phyloP scores from a whole-genome alignment of 2,888 invertebrate species.

The Ligdia adustata region DNA sequence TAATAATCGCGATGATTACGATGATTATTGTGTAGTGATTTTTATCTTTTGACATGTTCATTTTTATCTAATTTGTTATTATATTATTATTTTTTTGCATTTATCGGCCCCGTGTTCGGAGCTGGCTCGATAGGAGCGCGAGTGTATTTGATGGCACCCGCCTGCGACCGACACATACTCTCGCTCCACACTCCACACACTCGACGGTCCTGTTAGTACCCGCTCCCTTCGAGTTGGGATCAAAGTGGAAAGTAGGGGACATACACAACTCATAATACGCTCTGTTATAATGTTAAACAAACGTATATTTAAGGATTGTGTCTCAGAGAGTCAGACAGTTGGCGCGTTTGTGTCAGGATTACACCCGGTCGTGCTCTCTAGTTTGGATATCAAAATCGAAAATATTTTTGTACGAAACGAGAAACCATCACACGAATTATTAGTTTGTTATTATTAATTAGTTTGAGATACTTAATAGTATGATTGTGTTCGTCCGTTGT shows the following conservation, averaged over 20 bases:
- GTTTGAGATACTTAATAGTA: slow-evolving; percentile 39
- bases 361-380: too few species aligned
- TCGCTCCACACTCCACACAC: too few species aligned
- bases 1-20: slow-evolving; percentile 39
- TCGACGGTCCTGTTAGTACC: too few species aligned
- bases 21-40: slow-evolving; percentile 23
- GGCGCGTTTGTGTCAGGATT: too few species aligned
- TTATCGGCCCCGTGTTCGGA: slow-evolving; percentile 51
- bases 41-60: slow-evolving; percentile 65
- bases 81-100: slow-evolving; percentile 63
- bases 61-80: slow-evolving; percentile 54
- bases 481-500: slow-evolving; percentile 31
- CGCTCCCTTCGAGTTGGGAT: too few species aligned
- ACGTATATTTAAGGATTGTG: too few species aligned
- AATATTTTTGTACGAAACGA: slow-evolving; percentile 35
- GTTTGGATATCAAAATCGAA: slow-evolving; percentile 33
- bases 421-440: slow-evolving; percentile 40
- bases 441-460: slow-evolving; percentile 29
- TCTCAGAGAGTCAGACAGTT: too few species aligned
- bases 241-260: too few species aligned
- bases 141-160: too few species aligned
- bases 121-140: slow-evolving; percentile 29
- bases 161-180: too few species aligned
- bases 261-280: too few species aligned
- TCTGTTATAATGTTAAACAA: too few species aligned